Percentiles rank a stretch among this genome's conserved stretches.
phyloP scores from a whole-genome alignment of 2,797 vertebrate species.

The Melanotaenia trifasciata region DNA sequence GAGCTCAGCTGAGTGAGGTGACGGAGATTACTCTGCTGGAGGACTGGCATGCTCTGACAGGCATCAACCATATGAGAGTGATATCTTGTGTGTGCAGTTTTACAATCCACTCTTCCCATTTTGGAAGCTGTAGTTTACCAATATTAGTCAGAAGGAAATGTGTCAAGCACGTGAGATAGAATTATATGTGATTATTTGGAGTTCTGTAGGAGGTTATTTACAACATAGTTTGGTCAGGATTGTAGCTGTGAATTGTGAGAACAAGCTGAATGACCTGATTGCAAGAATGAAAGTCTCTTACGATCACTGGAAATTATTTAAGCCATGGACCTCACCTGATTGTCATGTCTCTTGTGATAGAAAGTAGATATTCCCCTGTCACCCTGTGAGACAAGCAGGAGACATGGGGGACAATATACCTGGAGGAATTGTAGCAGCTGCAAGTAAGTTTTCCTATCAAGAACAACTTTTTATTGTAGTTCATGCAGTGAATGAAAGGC shows the following conservation, averaged over 20 bases:
- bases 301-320: not conserved
- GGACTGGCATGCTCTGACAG: slow-evolving; percentile 43
- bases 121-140: slow-evolving; percentile 21
- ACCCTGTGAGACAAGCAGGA: slow-evolving; percentile 31
- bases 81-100: slow-evolving; percentile 39
- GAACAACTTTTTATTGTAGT: not conserved
- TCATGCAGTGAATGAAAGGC: not conserved
- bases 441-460: slow-evolving; percentile 66
- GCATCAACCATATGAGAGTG: slow-evolving; percentile 26
- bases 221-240: not conserved
- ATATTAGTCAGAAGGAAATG: slow-evolving; percentile 14
- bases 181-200: not conserved
- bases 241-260: not conserved
- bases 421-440: slow-evolving; percentile 76
- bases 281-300: not conserved
- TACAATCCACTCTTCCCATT: slow-evolving; percentile 6
- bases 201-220: not conserved
- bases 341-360: slow-evolving; percentile 12
- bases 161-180: not conserved
- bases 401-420: slow-evolving; percentile 73
- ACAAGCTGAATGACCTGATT: slow-evolving; percentile 1
- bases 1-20: slow-evolving; percentile 67
- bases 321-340: not conserved
- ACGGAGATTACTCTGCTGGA: slow-evolving; percentile 61
- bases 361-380: slow-evolving; percentile 24